Evolutionary conservation across 1,140 invertebrate genomes (phyloP).

Genomic region (Ganaspis sp.): DNA sequence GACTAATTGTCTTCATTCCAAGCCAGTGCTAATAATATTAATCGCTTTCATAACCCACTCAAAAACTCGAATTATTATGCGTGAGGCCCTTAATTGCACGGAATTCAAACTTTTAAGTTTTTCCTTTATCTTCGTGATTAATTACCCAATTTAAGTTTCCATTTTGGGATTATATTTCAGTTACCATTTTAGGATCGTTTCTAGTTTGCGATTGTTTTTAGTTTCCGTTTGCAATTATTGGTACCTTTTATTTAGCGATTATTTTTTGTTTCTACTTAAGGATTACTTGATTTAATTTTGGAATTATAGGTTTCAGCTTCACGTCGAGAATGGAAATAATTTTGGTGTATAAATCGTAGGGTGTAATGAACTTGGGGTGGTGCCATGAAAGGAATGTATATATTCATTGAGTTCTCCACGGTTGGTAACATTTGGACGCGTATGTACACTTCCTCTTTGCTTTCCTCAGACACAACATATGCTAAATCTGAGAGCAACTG

Average conservation of each 20-base stretch:
- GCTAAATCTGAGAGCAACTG: conserved; percentile 71
- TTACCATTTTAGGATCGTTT: too few species aligned
- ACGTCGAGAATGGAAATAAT: too few species aligned
- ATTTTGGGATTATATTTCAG: too few species aligned
- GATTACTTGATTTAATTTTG: too few species aligned
- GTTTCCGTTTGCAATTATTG: too few species aligned
- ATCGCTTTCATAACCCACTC: neutral
- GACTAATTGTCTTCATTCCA: conserved; percentile 12
- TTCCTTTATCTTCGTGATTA: too few species aligned
- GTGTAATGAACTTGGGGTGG: conserved; percentile 46
- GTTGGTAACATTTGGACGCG: conserved; percentile 44
- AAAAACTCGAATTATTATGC: neutral
- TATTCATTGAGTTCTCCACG: conserved; percentile 64
- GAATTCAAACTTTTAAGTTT: neutral
- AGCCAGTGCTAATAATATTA: conserved; percentile 10
- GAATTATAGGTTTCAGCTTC: too few species aligned
- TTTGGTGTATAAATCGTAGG: neutral
- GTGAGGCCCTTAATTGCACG: neutral
- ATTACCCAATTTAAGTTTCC: too few species aligned
- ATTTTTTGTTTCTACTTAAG: too few species aligned
- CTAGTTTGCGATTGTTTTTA: too few species aligned
- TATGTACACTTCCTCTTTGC: conserved; percentile 45
- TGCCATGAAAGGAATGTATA: conserved; percentile 64
- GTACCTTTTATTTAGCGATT: too few species aligned
- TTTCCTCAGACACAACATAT: conserved; percentile 64